Conservation (phyloP, 2,113 vertebrate genomes). For the Gymnorhina tibicen region DNA sequence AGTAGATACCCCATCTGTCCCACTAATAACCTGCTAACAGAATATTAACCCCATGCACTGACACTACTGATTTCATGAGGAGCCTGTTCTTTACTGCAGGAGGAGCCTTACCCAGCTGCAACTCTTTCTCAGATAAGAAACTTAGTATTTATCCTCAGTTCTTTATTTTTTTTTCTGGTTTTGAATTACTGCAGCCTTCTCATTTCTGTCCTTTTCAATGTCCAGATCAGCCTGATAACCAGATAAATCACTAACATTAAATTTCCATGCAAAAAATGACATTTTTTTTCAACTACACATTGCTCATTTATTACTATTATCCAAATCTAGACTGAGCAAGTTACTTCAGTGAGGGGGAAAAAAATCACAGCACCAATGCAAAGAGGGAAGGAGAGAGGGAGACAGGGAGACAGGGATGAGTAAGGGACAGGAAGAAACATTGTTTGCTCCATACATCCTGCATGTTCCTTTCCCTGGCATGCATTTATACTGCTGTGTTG, state of each 20-base stretch:
- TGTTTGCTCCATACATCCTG: neutral
- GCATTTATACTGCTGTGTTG: neutral
- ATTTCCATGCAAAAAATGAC: neutral
- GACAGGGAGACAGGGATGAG: neutral
- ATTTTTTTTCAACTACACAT: neutral
- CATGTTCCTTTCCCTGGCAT: neutral
- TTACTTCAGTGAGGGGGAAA: fast-evolving
- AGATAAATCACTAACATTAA: neutral
- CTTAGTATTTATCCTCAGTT: neutral
- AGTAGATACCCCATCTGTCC: neutral
- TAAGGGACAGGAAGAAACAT: neutral
- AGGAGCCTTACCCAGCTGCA: neutral
- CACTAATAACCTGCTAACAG: neutral
- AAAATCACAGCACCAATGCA: neutral
- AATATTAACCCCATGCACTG: neutral
- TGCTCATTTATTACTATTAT: neutral
- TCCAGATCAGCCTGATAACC: neutral
- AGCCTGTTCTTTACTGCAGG: neutral
- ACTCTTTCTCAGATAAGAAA: neutral
- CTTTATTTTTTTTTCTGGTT: neutral
- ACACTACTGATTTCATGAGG: neutral
- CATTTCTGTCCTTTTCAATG: neutral
- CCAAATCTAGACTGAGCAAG: neutral
- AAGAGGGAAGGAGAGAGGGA: neutral
- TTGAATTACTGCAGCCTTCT: neutral